Percentiles rank a stretch among this genome's conserved stretches.
phyloP scores from a whole-genome alignment of 2,797 vertebrate genomes.

The Dryobates pubescens region DNA sequence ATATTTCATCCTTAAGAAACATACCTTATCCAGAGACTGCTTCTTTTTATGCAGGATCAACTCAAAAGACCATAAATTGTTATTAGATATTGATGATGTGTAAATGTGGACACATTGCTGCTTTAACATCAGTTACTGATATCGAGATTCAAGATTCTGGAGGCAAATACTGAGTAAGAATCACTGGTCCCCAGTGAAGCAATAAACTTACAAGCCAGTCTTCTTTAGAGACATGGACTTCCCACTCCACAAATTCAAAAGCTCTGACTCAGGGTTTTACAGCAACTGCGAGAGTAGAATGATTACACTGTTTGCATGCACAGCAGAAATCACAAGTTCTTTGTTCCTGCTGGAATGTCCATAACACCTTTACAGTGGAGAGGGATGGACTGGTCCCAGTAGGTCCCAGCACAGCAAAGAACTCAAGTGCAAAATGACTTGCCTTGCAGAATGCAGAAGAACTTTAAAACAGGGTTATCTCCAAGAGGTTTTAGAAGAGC shows the following conservation, averaged over 20 bases:
- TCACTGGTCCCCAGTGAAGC: constrained; percentile 20
- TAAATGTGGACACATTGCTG: background rate
- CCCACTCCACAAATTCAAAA: constrained; percentile 44
- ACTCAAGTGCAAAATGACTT: background rate
- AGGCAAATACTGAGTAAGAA: constrained; percentile 50
- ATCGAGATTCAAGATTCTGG: background rate
- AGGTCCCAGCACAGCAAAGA: background rate
- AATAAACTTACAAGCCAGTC: constrained; percentile 23
- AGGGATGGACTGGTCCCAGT: background rate
- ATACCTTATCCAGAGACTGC: background rate
- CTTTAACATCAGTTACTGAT: background rate
- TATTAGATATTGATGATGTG: background rate
- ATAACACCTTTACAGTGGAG: background rate
- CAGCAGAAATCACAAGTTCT: constrained; percentile 32
- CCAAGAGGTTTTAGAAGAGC: background rate
- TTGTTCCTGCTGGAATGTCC: constrained; percentile 34
- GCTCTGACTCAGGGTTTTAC: constrained; percentile 48
- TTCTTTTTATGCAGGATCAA: background rate
- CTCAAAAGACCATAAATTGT: background rate
- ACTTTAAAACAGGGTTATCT: background rate
- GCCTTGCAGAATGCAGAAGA: background rate
- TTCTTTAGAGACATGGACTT: constrained; percentile 28
- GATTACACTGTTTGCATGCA: constrained; percentile 10
- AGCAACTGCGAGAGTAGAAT: constrained; percentile 3
- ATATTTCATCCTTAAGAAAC: background rate